Evolutionary conservation across 1,140 invertebrate species (phyloP).

Genomic region (Pseudomyrmex dendroicus): DNA sequence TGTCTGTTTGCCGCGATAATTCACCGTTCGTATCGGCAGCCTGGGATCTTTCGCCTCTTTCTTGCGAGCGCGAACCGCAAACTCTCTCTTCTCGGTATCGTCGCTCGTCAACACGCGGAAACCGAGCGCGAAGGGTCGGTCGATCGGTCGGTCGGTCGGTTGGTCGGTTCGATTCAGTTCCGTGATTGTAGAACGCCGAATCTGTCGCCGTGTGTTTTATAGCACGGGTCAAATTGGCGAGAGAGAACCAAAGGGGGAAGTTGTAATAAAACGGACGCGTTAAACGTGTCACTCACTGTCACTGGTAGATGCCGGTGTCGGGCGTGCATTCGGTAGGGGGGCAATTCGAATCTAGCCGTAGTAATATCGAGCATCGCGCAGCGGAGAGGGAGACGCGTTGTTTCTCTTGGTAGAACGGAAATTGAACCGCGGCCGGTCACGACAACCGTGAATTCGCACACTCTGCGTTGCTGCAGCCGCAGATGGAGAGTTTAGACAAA

Average conservation of each 20-base stretch:
- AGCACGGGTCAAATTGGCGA: conserved; percentile 79
- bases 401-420: conserved; percentile 59
- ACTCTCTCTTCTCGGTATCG: conserved; percentile 12
- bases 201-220: conserved; percentile 85
- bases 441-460: conserved; percentile 44
- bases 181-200: conserved; percentile 81
- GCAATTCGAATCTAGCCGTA: conserved; percentile 47
- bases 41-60: conserved; percentile 25
- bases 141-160: conserved; percentile 1
- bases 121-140: not conserved
- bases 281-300: conserved; percentile 83
- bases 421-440: conserved; percentile 54
- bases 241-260: conserved; percentile 69
- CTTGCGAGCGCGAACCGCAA: conserved; percentile 23
- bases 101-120: conserved; percentile 26
- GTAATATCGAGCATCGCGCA: conserved; percentile 62
- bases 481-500: conserved; percentile 41
- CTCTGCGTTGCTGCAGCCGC: not conserved
- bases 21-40: conserved; percentile 47
- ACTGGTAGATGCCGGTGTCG: conserved; percentile 67
- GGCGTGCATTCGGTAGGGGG: conserved; percentile 20
- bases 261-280: conserved; percentile 81
- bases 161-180: conserved; percentile 64
- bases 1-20: conserved; percentile 59
- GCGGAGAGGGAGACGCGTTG: conserved; percentile 20